phyloP scores from a whole-genome alignment of 2,113 vertebrate species.

The Ophthalmolycus amberensis region DNA sequence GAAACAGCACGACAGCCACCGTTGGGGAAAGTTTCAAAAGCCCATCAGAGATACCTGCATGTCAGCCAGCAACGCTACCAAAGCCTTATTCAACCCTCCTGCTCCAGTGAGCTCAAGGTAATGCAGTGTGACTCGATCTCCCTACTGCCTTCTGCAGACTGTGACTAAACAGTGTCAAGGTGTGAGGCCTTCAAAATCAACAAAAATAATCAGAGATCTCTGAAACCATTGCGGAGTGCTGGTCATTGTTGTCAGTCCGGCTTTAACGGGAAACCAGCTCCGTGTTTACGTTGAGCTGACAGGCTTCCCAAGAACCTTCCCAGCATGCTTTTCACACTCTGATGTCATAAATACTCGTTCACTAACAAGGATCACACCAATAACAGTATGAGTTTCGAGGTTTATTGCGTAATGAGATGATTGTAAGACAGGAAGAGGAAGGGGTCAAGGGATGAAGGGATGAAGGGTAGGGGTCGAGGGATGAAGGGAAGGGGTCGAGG shows the following conservation, averaged over 20 bases:
- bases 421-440: too few relatives aligned
- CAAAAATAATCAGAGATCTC: neutral
- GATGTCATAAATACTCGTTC: conserved; percentile 77
- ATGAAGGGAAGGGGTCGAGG: too few relatives aligned
- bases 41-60: conserved; percentile 37
- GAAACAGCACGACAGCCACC: neutral
- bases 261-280: neutral
- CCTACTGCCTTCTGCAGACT: neutral
- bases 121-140: neutral
- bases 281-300: conserved; percentile 16
- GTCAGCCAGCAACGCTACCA: conserved; percentile 20
- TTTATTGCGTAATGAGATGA: too few relatives aligned
- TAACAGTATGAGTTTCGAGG: too few relatives aligned
- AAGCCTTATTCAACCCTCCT: neutral
- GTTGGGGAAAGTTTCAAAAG: conserved; percentile 13
- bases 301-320: conserved; percentile 33
- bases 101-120: neutral
- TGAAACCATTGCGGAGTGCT: neutral
- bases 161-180: neutral
- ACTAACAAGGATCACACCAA: too few relatives aligned
- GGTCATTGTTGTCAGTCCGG: neutral
- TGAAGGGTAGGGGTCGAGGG: too few relatives aligned
- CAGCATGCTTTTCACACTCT: conserved; percentile 72
- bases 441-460: too few relatives aligned
- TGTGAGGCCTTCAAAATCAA: neutral